Base-by-base conservation (phyloP, 2,797 vertebrate species). In the Capromys pilorides region DNA sequence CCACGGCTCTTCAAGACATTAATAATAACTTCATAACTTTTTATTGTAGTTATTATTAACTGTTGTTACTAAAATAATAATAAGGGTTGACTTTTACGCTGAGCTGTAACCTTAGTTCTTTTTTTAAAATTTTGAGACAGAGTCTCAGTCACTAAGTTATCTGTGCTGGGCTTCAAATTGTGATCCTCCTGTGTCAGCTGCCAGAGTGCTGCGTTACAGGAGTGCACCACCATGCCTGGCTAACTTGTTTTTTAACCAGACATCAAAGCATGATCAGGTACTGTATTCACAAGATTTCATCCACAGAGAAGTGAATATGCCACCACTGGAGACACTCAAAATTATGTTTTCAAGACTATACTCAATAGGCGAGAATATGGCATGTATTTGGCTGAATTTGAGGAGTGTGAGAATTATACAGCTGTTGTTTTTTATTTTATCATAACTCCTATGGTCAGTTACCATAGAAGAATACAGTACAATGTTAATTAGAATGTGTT, bases 381-480 rank as follows among this genome's bases (percentile, higher is more conserved):
- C 80, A 81, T 90, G 84, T 77, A 88, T 96, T 77, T 31, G 31
- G 28, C 51, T 51, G 45, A 78, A 92, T 69, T 77, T 85, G 59
- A 80, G 54, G 49, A 31, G 45, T 91, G 79, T 94, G 51, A 54
- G 79, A 88, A 88, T 78, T 94, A 31, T 59, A 31, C 54, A 90
- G 83, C 28, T 62, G 1, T 28, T 49, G 90, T 95, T 96, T 90
- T 86, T 33, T 57, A 90, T 96, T 96, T 92, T 82, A 81, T 66
- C 54, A 66, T 85, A 66, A 83, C 49, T n/a, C 79, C 78, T n/a
- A 16, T 57, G 41, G 66, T 14, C 33, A 79, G 0, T 92, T 92
- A 67, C 69, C 41, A 54, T 89, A 87, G 41, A 80, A 83, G 90
- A 57, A 39, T 33, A 64, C 31, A 83, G 2, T 94, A 88, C 26